phyloP scores from a whole-genome alignment of 2,888 invertebrate genomes.

The Brachycybe producta region DNA sequence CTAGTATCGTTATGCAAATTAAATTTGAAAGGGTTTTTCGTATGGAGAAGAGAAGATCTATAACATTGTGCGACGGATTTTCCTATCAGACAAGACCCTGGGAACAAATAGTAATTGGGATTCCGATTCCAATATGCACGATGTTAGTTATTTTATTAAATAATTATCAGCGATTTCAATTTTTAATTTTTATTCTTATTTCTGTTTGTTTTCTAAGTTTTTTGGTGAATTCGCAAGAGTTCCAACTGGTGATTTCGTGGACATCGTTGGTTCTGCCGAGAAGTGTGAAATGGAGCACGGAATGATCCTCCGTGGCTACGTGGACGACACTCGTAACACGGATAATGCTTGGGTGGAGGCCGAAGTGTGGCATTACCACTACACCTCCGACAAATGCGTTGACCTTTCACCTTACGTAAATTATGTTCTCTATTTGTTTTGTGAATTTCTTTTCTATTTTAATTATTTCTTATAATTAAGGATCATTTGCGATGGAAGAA shows the following conservation, averaged over 20 bases:
- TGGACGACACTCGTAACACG: constrained; percentile 94
- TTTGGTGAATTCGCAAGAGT: neutral
- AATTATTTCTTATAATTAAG: neutral
- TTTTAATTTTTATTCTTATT: neutral
- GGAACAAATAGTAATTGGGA: constrained; percentile 43
- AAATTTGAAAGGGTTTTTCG: constrained; percentile 19
- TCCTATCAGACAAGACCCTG: constrained; percentile 84
- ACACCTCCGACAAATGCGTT: constrained; percentile 32
- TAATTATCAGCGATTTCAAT: neutral
- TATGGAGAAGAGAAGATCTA: constrained; percentile 45
- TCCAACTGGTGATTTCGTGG: neutral
- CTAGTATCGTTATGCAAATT: no score
- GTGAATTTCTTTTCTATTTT: no score
- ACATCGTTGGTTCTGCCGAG: neutral
- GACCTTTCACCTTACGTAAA: constrained; percentile 6
- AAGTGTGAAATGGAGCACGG: neutral
- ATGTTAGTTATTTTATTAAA: no score
- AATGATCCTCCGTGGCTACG: constrained; percentile 73
- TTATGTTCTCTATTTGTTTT: no score
- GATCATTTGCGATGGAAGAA: constrained; percentile 11
- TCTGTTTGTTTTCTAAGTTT: neutral
- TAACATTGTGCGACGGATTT: constrained; percentile 43
- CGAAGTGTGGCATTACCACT: constrained; percentile 83
- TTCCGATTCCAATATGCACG: neutral
- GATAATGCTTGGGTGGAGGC: constrained; percentile 99